Evolutionary conservation across 53 echinoderm and acorn worm genomes (phyloP).

Genomic region (Holothuria scabra): DNA sequence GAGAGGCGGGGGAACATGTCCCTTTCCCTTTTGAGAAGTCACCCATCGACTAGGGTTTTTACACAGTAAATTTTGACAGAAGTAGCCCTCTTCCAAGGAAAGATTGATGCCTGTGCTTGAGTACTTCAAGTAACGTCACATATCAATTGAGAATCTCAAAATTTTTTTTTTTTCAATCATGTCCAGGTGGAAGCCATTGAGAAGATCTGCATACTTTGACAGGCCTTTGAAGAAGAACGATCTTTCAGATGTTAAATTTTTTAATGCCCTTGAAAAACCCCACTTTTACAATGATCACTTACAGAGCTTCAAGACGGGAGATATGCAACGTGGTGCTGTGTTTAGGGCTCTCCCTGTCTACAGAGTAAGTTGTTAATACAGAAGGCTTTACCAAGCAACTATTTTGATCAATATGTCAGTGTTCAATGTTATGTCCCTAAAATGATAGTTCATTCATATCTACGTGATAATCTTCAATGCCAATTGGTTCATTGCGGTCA

Average conservation of each 20-base stretch:
- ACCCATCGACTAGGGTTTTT: too few relatives aligned
- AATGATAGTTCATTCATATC: too few relatives aligned
- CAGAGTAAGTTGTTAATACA: slow-evolving; percentile 67
- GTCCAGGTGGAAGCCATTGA: slow-evolving; percentile 88
- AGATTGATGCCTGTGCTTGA: too few relatives aligned
- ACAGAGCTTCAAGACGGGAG: slow-evolving; percentile 86
- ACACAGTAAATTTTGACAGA: too few relatives aligned
- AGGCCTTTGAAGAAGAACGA: slow-evolving; percentile 62
- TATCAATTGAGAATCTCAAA: too few relatives aligned
- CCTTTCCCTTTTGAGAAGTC: too few relatives aligned
- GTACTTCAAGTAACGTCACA: too few relatives aligned
- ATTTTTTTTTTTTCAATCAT: not conserved
- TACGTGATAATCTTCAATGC: too few relatives aligned
- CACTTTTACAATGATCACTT: slow-evolving; percentile 96
- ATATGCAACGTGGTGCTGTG: slow-evolving; percentile 87
- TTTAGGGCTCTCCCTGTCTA: slow-evolving; percentile 97
- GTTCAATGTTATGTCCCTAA: too few relatives aligned
- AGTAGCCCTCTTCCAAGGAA: too few relatives aligned
- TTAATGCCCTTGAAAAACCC: slow-evolving; percentile 90
- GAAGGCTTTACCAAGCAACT: not conserved
- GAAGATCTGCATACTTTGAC: slow-evolving; percentile 88
- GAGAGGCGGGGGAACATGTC: too few relatives aligned
- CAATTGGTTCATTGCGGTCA: too few relatives aligned
- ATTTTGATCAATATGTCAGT: not conserved
- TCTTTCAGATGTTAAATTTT: slow-evolving; percentile 89